Base-by-base conservation (phyloP, 2,113 vertebrate genomes). In the Nibea albiflora region DNA sequence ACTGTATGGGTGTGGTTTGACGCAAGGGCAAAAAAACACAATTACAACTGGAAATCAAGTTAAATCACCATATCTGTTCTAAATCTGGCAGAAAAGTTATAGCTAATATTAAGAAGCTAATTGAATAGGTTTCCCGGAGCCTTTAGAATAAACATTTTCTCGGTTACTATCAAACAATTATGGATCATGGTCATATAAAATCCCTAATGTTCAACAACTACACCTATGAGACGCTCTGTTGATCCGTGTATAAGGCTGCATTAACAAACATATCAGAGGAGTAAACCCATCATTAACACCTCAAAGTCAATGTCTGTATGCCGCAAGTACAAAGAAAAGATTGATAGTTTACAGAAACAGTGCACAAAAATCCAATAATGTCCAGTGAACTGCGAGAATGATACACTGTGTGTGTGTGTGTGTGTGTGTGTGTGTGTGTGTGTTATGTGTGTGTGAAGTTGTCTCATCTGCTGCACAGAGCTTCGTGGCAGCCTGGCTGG, bases 381-480 rank as follows among this genome's bases (percentile, higher is more conserved):
- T 56, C 77, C 73, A 76, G 54, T 60, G 66, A 72, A 63, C 61
- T 69, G 62, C 0, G 19, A 58, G 81, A 84, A 73, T 42, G 57
- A 50, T 12, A 75, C 11, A 12, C 7, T 53, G 39, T 81, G 70
- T 58, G 58, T 63, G 81, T 62, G 39, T 22, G 52, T 60, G 62
- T 68, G 77, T 80, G 70, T 58, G 70, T 63, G 81, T 62, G 47
- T 22, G 52, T 60, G 61, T 68, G 76, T 69, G 77, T 50, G 42
- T 44, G 6, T 53, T 22, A 52, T 60, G 46, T 68, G 77, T 70
- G 77, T 50, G 71, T 46, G 49, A 50, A 57, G 35, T 50, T 49
- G 68, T 84, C 63, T 85, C 74, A 81, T 85, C 61, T 80, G 84
- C 69, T 75, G 66, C 78, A 84, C 73, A 46, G 76, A 69, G 81